Base-by-base conservation (phyloP, 2,113 vertebrate genomes). In the Lepidiolamprologus cunningtoni region DNA sequence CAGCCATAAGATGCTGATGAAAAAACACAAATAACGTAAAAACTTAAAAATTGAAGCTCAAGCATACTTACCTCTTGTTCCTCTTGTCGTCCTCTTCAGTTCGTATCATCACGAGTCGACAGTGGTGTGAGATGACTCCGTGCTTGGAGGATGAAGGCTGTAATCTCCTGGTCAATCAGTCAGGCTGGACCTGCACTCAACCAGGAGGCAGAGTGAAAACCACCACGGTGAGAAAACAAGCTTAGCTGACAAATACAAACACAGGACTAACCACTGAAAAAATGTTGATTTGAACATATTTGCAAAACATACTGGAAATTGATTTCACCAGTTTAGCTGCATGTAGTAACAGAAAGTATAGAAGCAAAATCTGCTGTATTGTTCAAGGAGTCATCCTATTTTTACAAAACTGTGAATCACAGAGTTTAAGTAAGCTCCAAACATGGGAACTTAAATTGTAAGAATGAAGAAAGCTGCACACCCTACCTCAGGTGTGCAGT, bases 181-280 rank as follows among this genome's bases (percentile, higher is more conserved):
- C 98, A 87, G 98, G 98, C 95, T 99, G 98, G 98, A 98, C 97
- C 94, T 99, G 98, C 96, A 97, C 97, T 7, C 98, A 98, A 95
- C 98, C 97, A 16, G 98, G 98, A 82, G 98, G 98, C 82, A 96
- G 98, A 85, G 97, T 98, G 95, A 98, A 98, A 96, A 99, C 98
- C 94, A 99, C 98, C 91, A 99, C 98, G 95, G 98, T 99, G 95
- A 83, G 97, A 78, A 31, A 9, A 42, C 33, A 26, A 50, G 23
- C 37, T 33, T 8, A n/a, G 19, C 55, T 42, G 9, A 23, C 12
- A 40, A 28, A 76, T 28, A 28, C 5, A 55, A 40, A 26, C 50
- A 57, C 8, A 47, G 45, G 7, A 16, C 66, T 71, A 42, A 57
- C n/a, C 66, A 71, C 21, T 45, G 40, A 73, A 45, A 26, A 76